Evolutionary conservation across 2,113 vertebrate species (phyloP).

Genomic region (Ursus arctos): DNA sequence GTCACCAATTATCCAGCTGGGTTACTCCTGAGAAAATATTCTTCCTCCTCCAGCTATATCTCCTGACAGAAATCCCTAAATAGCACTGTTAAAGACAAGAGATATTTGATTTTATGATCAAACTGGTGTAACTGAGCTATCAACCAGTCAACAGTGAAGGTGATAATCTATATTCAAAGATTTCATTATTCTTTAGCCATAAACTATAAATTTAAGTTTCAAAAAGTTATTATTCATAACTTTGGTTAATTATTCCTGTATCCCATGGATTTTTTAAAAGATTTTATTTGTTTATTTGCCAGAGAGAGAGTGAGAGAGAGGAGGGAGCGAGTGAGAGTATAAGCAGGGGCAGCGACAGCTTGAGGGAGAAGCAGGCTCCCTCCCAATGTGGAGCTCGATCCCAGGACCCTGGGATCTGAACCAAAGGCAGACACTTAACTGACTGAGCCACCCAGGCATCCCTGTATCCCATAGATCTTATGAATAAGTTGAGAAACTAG

Average conservation of each 20-base stretch:
- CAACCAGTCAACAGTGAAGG: neutral
- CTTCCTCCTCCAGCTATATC: neutral
- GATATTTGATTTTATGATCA: constrained; percentile 18
- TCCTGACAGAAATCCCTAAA: constrained; percentile 22
- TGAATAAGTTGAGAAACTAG: neutral
- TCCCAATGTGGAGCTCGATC: no score
- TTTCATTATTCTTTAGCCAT: neutral
- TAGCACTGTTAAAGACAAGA: neutral
- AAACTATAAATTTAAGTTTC: neutral
- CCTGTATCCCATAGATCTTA: neutral
- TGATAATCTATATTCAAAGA: neutral
- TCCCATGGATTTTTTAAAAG: neutral
- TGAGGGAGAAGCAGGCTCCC: no score
- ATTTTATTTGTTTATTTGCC: no score
- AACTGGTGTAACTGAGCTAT: neutral
- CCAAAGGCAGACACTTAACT: no score
- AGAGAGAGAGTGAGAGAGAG: no score
- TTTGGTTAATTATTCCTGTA: neutral
- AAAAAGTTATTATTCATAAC: neutral
- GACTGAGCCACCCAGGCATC: neutral
- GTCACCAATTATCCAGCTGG: neutral
- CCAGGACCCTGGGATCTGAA: no score
- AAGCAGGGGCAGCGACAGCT: no score
- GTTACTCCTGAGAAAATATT: neutral
- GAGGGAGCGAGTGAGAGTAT: no score